Conservation (phyloP, 2,113 vertebrate genomes). For the Callipepla californica region DNA sequence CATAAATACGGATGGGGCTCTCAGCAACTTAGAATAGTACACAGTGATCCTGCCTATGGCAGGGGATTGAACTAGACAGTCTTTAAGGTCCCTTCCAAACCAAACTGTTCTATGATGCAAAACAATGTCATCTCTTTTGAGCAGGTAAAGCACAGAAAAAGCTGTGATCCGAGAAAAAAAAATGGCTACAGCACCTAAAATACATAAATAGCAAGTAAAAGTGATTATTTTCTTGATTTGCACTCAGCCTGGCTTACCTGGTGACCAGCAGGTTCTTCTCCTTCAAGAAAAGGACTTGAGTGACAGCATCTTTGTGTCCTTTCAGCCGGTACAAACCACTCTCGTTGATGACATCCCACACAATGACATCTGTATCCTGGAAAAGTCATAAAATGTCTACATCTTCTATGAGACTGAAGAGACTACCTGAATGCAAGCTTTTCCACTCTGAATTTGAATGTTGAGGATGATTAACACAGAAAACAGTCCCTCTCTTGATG, state of each 20-base stretch:
- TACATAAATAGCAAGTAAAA: neutral
- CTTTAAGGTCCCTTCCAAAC: neutral
- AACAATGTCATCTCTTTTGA: neutral
- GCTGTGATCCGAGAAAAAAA: neutral
- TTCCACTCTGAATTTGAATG: neutral
- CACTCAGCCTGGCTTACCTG: constrained; percentile 79
- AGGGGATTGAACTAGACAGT: neutral
- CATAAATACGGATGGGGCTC: neutral
- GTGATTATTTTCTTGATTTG: neutral
- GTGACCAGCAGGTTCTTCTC: constrained; percentile 92
- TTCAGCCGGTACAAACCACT: constrained; percentile 92
- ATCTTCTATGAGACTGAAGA: neutral
- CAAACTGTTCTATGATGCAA: neutral
- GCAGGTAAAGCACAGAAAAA: neutral
- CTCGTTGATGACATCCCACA: constrained; percentile 98
- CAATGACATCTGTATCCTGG: constrained; percentile 94
- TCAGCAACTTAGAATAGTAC: neutral
- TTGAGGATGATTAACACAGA: neutral
- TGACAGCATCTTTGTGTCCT: constrained; percentile 93
- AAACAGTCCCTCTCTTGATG: neutral
- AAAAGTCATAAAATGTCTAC: neutral
- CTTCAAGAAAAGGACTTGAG: constrained; percentile 88
- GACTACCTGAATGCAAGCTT: neutral
- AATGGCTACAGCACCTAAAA: neutral
- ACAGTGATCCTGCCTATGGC: neutral